Base-by-base conservation (phyloP, 2,888 invertebrate species). In the Heliconius ethilla region DNA sequence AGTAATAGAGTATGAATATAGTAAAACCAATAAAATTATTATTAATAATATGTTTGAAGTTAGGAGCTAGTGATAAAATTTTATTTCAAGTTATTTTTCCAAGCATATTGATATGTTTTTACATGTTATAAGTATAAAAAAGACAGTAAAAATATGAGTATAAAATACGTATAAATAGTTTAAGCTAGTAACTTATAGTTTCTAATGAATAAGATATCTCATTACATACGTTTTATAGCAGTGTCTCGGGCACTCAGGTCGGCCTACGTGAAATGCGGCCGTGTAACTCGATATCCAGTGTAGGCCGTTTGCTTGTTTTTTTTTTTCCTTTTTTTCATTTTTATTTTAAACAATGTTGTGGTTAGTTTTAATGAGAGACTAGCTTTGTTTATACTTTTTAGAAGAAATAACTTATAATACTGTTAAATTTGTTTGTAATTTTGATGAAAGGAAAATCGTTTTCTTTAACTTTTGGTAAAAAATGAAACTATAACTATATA, bases 231-330 rank as follows among this genome's bases (percentile, higher is more conserved):
- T 27, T 74, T 65, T 74, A 74, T 74, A 74, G 63, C 63, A 27
- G 37, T 72, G 72, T 72, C 33, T 65, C 59, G 59, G 59, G n/a
- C n/a, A 59, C 59, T 59, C 74, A 63, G 40, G 74, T 72, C 72
- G 72, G 72, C 72, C 72, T 72, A 77, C 76, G 82, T 86, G 84
- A 86, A 84, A 86, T 86, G 85, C 85, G 82, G 84, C 83, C 85
- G 83, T 83, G 87, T 86, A 87, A 87, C 85, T 79, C 76, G 87
- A 87, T 84, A 86, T 83, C 82, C 82, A 80, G 83, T 84, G 84
- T 81, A 83, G 82, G 84, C 84, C 82, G 82, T 75, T 75, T 75
- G 74, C 65, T 63, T 70, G 37, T 25, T 18, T 67, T 67, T 62
- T 18, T 63, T 18, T 63, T 51, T 18, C 37, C 55, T 6, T 27